Percentiles rank a stretch among this genome's conserved stretches.
Conservation (phyloP, 2,113 vertebrate species). For the Oreochromis niloticus region DNA sequence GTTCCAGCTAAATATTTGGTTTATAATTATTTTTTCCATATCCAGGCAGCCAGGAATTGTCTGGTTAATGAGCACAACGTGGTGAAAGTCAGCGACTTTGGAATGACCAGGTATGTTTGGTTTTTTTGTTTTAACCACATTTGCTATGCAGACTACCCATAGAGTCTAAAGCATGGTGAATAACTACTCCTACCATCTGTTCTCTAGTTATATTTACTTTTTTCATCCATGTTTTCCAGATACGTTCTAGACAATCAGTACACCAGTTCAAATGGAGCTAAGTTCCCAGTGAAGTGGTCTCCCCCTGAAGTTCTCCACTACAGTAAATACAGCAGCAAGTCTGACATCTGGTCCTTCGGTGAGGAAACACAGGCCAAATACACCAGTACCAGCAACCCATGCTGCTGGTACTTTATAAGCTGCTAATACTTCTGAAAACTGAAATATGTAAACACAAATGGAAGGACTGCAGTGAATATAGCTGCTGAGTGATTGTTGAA, state of each 20-base stretch:
- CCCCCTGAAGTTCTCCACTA: conserved; percentile 87
- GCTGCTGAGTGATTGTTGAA: not conserved
- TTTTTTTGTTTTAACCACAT: not conserved
- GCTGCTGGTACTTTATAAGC: not conserved
- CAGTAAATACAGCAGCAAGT: conserved; percentile 88
- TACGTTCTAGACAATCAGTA: conserved; percentile 87
- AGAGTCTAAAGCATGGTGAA: not conserved
- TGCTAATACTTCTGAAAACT: not conserved
- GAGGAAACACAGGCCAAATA: conserved; percentile 3
- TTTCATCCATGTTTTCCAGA: conserved; percentile 41
- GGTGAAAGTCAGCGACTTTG: conserved; percentile 87
- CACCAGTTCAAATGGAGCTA: conserved; percentile 81
- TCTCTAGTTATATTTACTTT: not conserved
- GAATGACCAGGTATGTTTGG: conserved; percentile 78
- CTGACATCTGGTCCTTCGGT: conserved; percentile 91
- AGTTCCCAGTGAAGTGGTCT: conserved; percentile 90
- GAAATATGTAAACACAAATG: not conserved
- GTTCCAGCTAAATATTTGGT: not conserved
- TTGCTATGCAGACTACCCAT: not conserved
- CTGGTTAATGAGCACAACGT: conserved; percentile 74
- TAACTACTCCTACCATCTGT: not conserved
- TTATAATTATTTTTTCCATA: not conserved
- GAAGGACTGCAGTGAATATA: not conserved
- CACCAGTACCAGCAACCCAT: not conserved
- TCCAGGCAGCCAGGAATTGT: conserved; percentile 86